Evolutionary conservation across 37 sponge, comb jelly and placozoan genomes (phyloP).

Genomic region (Chondrilla cf. caribensis): DNA sequence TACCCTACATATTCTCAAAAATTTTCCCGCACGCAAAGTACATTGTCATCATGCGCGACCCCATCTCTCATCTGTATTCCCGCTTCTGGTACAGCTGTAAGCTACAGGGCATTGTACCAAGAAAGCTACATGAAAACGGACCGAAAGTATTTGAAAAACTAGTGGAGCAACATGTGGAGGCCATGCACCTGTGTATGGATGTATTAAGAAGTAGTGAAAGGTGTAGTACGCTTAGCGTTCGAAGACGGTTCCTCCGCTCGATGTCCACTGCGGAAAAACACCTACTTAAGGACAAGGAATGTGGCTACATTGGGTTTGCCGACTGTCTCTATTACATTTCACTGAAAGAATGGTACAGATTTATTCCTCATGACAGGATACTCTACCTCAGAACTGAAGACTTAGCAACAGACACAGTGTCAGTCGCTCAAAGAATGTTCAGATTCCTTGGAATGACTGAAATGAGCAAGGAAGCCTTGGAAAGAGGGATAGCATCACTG

Average conservation of each 20-base stretch:
- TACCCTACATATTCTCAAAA: conserved; percentile 39
- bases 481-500: background rate
- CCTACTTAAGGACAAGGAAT: background rate
- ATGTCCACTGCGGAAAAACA: background rate
- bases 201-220: background rate
- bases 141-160: background rate
- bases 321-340: conserved; percentile 10
- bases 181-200: conserved; percentile 3
- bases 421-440: background rate
- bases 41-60: conserved; percentile 56
- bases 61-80: conserved; percentile 27
- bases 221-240: background rate
- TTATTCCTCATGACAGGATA: conserved; percentile 35
- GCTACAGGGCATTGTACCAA: background rate
- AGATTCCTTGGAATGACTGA: background rate
- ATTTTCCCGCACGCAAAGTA: conserved; percentile 54
- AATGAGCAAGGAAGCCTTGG: background rate
- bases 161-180: background rate
- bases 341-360: conserved; percentile 37
- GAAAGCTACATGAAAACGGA: background rate
- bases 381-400: conserved; percentile 50
- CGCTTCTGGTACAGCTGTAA: conserved; percentile 36
- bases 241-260: background rate
- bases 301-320: background rate
- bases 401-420: conserved; percentile 6